Evolutionary conservation across 2,113 vertebrate genomes (phyloP).

Genomic region (Poecile atricapillus): DNA sequence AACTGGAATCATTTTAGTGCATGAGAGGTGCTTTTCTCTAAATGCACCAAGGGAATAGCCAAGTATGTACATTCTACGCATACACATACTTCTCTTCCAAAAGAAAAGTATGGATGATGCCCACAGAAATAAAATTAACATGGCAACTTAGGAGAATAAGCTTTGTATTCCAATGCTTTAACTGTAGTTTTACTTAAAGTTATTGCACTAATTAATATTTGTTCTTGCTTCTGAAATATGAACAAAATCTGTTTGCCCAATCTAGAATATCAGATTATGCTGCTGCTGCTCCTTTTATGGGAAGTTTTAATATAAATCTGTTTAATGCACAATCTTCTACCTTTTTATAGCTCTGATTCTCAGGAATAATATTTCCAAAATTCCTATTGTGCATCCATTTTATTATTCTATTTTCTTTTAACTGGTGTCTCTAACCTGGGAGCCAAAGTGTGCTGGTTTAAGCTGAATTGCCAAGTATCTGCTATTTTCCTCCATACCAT

Average conservation of each 20-base stretch:
- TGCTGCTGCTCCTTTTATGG: not conserved
- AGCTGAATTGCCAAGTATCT: constrained; percentile 11
- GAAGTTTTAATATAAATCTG: not conserved
- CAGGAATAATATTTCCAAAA: constrained; percentile 33
- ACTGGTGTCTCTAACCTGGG: constrained; percentile 4
- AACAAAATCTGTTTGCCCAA: constrained; percentile 9
- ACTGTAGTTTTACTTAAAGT: not conserved
- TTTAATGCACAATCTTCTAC: not conserved
- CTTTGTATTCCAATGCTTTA: constrained; percentile 35
- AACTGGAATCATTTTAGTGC: not conserved
- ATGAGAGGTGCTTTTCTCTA: not conserved
- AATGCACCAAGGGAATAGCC: not conserved
- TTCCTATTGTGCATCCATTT: constrained; percentile 26
- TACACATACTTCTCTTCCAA: not conserved
- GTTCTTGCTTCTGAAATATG: constrained; percentile 9
- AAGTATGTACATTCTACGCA: rapidly evolving
- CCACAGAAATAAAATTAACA: not conserved
- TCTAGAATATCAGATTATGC: not conserved
- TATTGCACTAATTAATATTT: constrained; percentile 39
- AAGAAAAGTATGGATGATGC: not conserved
- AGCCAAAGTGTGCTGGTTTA: not conserved
- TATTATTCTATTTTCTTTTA: constrained; percentile 57
- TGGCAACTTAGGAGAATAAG: not conserved
- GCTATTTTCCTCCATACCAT: constrained; percentile 36
- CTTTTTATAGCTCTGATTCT: not conserved